Percentiles rank a stretch among this genome's conserved stretches.
Evolutionary conservation across 2,888 invertebrate genomes (phyloP).

Genomic region (Tetranychus truncatus): DNA sequence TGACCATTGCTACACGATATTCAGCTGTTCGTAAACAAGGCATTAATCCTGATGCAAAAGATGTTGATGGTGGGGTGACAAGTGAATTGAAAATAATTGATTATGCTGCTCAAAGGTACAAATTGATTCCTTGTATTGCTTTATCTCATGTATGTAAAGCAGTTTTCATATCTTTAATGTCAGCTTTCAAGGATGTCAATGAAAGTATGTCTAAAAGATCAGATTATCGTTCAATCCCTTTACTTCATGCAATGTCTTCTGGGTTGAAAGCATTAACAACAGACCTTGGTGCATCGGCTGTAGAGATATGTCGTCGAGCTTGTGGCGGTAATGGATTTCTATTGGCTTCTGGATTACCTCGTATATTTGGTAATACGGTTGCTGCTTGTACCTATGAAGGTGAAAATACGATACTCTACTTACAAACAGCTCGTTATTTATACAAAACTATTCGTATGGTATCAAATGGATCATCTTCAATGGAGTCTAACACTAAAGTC

Average conservation of each 20-base stretch:
- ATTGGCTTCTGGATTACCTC: slow-evolving; percentile 67
- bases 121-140: slow-evolving; percentile 65
- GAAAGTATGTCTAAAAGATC: slow-evolving; percentile 62
- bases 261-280: slow-evolving; percentile 76
- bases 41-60: neutral
- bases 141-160: slow-evolving; percentile 58
- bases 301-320: slow-evolving; percentile 65
- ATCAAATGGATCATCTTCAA: neutral
- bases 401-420: slow-evolving; percentile 76
- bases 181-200: slow-evolving; percentile 62
- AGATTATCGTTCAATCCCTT: slow-evolving; percentile 29
- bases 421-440: slow-evolving; percentile 55
- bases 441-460: neutral
- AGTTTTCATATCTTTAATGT: slow-evolving; percentile 58
- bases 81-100: slow-evolving; percentile 79
- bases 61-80: slow-evolving; percentile 33
- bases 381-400: slow-evolving; percentile 90
- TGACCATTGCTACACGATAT: slow-evolving; percentile 60
- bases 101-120: slow-evolving; percentile 82
- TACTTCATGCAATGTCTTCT: slow-evolving; percentile 76
- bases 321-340: slow-evolving; percentile 94
- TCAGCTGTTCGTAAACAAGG: slow-evolving; percentile 64
- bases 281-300: slow-evolving; percentile 49
- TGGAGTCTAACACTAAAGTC: too few species aligned
- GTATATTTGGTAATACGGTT: slow-evolving; percentile 60